phyloP scores from a whole-genome alignment of 2,888 invertebrate genomes.

The Meganola albula region DNA sequence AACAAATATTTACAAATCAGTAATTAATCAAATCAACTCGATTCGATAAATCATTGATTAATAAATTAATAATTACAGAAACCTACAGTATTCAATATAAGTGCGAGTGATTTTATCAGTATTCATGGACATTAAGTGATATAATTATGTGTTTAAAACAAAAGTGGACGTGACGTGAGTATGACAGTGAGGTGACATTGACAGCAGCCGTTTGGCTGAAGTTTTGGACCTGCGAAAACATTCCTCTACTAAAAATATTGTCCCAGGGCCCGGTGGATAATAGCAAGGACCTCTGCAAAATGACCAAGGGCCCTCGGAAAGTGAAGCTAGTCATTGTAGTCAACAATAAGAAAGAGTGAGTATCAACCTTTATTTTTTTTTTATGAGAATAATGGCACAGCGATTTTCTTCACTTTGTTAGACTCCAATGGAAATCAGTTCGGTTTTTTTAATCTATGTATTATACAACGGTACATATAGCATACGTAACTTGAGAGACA shows the following conservation, averaged over 20 bases:
- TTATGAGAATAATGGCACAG: too few species aligned
- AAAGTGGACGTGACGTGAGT: constrained; percentile 47
- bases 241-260: constrained; percentile 72
- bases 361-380: constrained; percentile 29
- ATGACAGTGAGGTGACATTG: constrained; percentile 64
- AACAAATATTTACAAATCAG: constrained; percentile 36
- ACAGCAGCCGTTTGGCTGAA: constrained; percentile 52
- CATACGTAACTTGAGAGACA: too few species aligned
- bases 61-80: constrained; percentile 37
- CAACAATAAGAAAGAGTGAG: constrained; percentile 78
- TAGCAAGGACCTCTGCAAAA: constrained; percentile 71
- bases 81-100: constrained; percentile 20
- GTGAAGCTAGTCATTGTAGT: constrained; percentile 78
- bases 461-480: too few species aligned
- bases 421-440: too few species aligned
- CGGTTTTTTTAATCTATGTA: too few species aligned
- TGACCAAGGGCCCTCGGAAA: constrained; percentile 79
- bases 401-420: too few species aligned
- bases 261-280: constrained; percentile 69
- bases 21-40: constrained; percentile 40
- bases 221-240: constrained; percentile 55
- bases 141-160: constrained; percentile 40
- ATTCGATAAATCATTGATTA: constrained; percentile 13
- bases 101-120: constrained; percentile 41
- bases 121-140: constrained; percentile 48